These are phyloP conservation scores for Struthio camelus DNA, from an alignment of 2,113 vertebrate species.

Conservation along the genomic window DNA sequence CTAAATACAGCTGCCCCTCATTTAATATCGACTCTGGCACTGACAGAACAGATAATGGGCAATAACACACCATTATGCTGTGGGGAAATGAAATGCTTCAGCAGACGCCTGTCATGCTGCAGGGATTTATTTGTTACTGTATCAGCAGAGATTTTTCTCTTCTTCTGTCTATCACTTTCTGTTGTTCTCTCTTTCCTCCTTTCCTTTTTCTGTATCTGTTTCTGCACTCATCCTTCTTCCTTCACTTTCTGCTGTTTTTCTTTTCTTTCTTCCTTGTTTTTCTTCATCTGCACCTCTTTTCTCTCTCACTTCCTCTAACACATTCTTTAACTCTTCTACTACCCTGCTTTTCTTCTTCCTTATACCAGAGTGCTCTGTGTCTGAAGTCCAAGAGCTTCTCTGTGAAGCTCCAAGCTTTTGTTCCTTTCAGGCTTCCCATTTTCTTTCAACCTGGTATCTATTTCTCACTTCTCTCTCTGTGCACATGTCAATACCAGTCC, in stretches of 20 bases:
- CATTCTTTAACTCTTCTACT: background rate
- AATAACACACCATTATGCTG: slow-evolving; percentile 95
- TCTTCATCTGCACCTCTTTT: background rate
- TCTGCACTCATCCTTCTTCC: background rate
- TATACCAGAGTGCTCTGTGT: background rate
- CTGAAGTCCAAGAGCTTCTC: background rate
- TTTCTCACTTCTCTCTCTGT: background rate
- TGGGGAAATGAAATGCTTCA: slow-evolving; percentile 93
- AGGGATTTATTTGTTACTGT: slow-evolving; percentile 82
- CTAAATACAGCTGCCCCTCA: slow-evolving; percentile 90
- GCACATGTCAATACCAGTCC: background rate
- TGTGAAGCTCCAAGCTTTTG: background rate
- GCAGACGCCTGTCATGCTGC: slow-evolving; percentile 88
- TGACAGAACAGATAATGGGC: slow-evolving; percentile 98
- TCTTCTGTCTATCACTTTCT: slow-evolving; percentile 29
- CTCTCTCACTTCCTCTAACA: background rate
- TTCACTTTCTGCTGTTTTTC: background rate
- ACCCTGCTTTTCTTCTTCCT: background rate
- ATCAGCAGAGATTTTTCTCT: slow-evolving; percentile 54
- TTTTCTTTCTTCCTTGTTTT: background rate
- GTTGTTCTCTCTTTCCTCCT: background rate
- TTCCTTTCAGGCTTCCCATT: background rate
- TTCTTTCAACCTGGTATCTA: background rate
- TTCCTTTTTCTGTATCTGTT: background rate
- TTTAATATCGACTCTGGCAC: slow-evolving; percentile 93